Conservation (phyloP, 2,113 vertebrate species). For the Sitta europaea region DNA sequence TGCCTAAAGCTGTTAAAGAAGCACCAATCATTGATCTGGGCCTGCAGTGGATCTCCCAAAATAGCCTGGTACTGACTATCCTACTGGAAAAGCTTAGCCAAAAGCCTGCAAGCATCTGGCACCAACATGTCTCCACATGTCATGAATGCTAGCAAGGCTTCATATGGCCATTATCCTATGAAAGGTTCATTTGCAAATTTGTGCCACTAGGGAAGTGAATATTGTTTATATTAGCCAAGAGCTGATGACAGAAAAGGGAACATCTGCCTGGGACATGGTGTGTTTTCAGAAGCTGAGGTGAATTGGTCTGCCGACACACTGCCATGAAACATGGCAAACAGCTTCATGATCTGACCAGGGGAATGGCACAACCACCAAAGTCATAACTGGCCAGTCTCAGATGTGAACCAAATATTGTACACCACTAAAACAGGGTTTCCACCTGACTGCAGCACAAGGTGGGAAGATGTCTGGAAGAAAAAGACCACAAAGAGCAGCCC, state of each 20-base stretch:
- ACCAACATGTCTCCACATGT: constrained; percentile 16
- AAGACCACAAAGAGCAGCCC: background rate
- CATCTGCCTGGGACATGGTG: background rate
- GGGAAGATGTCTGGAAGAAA: background rate
- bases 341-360: background rate
- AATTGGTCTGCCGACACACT: background rate
- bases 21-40: background rate
- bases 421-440: background rate
- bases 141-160: constrained; percentile 22
- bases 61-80: constrained; percentile 40
- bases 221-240: constrained; percentile 20
- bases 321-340: background rate
- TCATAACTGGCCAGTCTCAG: background rate
- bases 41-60: background rate
- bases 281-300: background rate
- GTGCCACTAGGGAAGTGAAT: constrained; percentile 40
- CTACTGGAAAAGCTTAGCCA: constrained; percentile 46
- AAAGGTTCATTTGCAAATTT: constrained; percentile 47
- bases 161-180: constrained; percentile 26
- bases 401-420: background rate
- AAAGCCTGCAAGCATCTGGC: constrained; percentile 55
- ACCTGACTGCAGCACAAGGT: background rate
- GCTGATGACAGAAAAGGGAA: background rate
- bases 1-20: background rate
- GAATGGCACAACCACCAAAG: background rate